phyloP scores from a whole-genome alignment of 1,140 invertebrate genomes.

The Papilio polyxenes region DNA sequence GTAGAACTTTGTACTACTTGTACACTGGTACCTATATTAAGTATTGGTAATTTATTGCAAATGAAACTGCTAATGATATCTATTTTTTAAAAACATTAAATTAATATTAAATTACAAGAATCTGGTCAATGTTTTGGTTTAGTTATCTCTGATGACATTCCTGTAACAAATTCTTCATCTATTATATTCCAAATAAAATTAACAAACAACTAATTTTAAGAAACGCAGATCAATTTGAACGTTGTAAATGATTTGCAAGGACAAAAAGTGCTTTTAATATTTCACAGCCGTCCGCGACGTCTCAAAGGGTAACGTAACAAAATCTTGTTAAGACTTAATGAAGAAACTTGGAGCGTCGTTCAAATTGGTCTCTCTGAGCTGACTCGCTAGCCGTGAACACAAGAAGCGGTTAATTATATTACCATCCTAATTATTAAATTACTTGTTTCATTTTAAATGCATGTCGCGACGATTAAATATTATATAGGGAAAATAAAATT shows the following conservation, averaged over 20 bases:
- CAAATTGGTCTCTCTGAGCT: conserved; percentile 64
- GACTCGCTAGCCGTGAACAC: conserved; percentile 21
- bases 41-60: no score
- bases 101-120: no score
- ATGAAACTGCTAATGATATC: no score
- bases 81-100: no score
- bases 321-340: conserved; percentile 74
- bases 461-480: not conserved
- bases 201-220: not conserved
- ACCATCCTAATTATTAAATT: conserved; percentile 37
- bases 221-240: conserved; percentile 38
- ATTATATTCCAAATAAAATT: not conserved
- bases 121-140: not conserved
- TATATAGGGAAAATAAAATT: not conserved
- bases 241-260: conserved; percentile 39
- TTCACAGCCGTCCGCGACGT: conserved; percentile 47
- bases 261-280: conserved; percentile 60
- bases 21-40: no score
- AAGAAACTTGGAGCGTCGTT: conserved; percentile 68
- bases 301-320: conserved; percentile 66
- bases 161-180: not conserved
- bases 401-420: conserved; percentile 33
- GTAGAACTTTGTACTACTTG: no score
- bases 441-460: conserved; percentile 6
- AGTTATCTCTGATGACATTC: not conserved